Base-by-base conservation (phyloP, 2,797 vertebrate species). In the Tangara arthus region DNA sequence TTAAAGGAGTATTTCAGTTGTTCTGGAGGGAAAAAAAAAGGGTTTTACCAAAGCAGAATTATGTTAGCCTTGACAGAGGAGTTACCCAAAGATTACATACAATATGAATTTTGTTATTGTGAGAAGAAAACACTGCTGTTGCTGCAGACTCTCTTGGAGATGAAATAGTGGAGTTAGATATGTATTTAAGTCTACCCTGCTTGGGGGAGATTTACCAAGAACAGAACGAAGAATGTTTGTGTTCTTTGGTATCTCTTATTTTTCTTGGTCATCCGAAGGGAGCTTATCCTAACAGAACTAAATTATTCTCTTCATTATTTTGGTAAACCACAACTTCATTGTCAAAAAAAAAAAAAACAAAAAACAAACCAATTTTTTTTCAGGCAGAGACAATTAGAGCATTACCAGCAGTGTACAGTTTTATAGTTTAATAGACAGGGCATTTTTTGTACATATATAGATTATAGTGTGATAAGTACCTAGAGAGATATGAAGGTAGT, bases 281-380 rank as follows among this genome's bases (percentile, higher is more conserved):
- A 23, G 4, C 8, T 85, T 5, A 35, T 20, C 13, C 27, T 59
- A 59, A 41, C 22, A 34, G 52, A 73, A 16, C 35, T 69, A 1
- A n/a, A 7, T 53, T 46, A 50, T 15, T 80, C 3, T 70, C 26
- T 57, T 50, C 4, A 28, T 47, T 49, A 28, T 12, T 77, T 90
- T 34, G 18, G 13, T 66, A 42, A 64, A n/a, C 13, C 30, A 34
- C 12, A 59, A 6, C 37, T 39, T 56, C 46, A 35, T n/a, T 57
- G 41, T 11, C 0, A 32, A 53, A 57, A 50, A 35, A 1, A 32
- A 28, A 9, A 11, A 11, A 0, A 0, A 35, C 8, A 35, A n/a
- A n/a, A 11, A 11, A 9, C 35, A 35, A 35, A 10, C 9, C 11
- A 2, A 39, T 44, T 68, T 53, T 2, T 47, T 22, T 44, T 46